A percentile compares a stretch with the other conserved stretches of the same genome.
phyloP scores from a whole-genome alignment of 2,797 vertebrate genomes.

The Acanthiza pusilla region DNA sequence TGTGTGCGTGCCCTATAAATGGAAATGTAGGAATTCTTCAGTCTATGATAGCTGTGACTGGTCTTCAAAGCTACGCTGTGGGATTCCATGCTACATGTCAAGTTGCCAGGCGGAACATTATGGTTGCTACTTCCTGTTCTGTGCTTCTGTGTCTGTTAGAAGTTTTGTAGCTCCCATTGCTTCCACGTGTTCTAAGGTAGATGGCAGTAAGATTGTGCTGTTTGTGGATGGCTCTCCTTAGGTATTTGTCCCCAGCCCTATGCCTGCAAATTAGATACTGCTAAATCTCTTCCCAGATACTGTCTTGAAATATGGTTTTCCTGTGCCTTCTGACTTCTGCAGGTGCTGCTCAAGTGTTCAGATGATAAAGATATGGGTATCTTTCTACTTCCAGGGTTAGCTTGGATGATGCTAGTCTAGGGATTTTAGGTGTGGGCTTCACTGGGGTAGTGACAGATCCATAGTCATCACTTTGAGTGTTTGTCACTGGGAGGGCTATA shows the following conservation, averaged over 20 bases:
- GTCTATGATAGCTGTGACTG: neutral
- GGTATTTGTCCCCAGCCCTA: rapidly evolving
- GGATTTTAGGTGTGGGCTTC: neutral
- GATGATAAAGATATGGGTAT: neutral
- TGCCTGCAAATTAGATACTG: neutral
- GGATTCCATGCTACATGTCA: neutral
- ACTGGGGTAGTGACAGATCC: neutral
- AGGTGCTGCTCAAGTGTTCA: neutral
- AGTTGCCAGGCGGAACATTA: neutral
- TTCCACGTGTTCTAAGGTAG: neutral
- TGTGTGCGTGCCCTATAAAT: rapidly evolving
- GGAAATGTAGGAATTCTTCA: neutral
- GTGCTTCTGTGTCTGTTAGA: neutral
- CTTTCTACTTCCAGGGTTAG: neutral
- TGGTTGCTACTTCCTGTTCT: neutral
- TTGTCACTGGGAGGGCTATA: neutral
- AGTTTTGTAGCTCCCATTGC: neutral
- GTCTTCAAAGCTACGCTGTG: neutral
- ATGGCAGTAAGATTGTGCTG: neutral
- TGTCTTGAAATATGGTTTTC: neutral
- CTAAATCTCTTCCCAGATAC: neutral
- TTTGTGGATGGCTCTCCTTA: neutral
- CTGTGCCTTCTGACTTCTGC: neutral
- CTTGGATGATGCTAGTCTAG: neutral
- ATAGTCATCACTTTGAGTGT: neutral